Base-by-base conservation (phyloP, 1,140 invertebrate genomes). In the Camponotus vicinus region DNA sequence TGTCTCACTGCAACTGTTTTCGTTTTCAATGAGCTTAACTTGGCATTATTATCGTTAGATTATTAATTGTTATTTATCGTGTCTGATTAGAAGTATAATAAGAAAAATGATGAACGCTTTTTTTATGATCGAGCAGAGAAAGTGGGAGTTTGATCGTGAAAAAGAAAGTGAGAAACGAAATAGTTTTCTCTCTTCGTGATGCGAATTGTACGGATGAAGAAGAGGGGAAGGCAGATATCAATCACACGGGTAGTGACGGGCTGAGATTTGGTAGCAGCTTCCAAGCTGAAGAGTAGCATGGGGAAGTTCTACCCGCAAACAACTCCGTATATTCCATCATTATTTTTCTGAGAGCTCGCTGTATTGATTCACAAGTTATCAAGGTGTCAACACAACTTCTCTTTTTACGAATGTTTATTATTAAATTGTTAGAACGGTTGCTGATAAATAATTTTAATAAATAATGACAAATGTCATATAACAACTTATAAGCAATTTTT, bases 261-360 rank as follows among this genome's bases (percentile, higher is more conserved):
- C 89, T 79, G 91, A 93, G 90, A 93, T 93, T 93, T 91, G 91
- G 90, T 92, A 91, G 92, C 90, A 87, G 90, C 87, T 92, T 90
- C 78, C 89, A 83, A 88, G 85, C 76, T 83, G 73, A 86, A 76
- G 77, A 88, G 83, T 80, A 87, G 84, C 85, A 70, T 37, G 69
- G 66, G 75, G 75, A 88, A 88, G 82, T 85, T 82, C 83, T 85
- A 77, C 77, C 84, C 83, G 86, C 91, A 88, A 88, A 91, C 88
- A 92, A 89, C 91, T 90, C 86, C 83, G 86, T 84, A 88, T 85
- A 86, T 92, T 92, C 89, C 82, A 90, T 92, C 92, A 92, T 93
- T 92, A 92, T 92, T 93, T 93, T 93, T 91, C 87, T 88, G 83
- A 88, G 84, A 34, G 34, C 82, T 59, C 52, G 34, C 75, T 85